Conservation (phyloP, 2,113 vertebrate species). For the Phylloscopus trochilus region DNA sequence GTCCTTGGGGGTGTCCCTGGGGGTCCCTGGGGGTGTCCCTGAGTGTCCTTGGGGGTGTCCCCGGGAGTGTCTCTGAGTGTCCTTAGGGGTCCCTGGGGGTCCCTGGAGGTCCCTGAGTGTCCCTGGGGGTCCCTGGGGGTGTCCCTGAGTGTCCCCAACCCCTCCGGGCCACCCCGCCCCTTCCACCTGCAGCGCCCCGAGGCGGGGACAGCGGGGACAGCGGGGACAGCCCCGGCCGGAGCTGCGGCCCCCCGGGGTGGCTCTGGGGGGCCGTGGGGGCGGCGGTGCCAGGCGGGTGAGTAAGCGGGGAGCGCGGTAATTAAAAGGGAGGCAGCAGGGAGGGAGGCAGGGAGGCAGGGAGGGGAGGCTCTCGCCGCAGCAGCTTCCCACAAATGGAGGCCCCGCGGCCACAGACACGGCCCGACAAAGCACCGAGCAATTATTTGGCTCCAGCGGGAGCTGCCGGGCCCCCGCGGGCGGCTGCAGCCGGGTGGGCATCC, state of each 20-base stretch:
- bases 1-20: no score
- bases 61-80: no score
- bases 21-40: no score
- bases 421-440: slow-evolving; percentile 80
- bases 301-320: slow-evolving; percentile 73
- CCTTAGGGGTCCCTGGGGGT: no score
- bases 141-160: background rate
- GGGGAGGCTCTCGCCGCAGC: slow-evolving; percentile 75
- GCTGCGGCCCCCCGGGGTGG: no score
- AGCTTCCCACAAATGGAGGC: slow-evolving; percentile 79
- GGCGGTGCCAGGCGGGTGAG: slow-evolving; percentile 67
- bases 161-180: accelerated
- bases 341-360: no score
- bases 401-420: slow-evolving; percentile 79
- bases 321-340: no score
- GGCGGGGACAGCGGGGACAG: accelerated
- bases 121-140: background rate
- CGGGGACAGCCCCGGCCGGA: no score
- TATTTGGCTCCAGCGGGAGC: slow-evolving; percentile 82
- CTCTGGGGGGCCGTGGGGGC: background rate
- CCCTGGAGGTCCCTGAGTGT: no score
- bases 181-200: accelerated
- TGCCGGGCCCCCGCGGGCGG: slow-evolving; percentile 69
- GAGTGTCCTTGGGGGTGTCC: no score
- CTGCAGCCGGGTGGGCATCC: slow-evolving; percentile 65